Evolutionary conservation across 2,797 vertebrate species (phyloP).

Genomic region (Corythornis leucogaster): DNA sequence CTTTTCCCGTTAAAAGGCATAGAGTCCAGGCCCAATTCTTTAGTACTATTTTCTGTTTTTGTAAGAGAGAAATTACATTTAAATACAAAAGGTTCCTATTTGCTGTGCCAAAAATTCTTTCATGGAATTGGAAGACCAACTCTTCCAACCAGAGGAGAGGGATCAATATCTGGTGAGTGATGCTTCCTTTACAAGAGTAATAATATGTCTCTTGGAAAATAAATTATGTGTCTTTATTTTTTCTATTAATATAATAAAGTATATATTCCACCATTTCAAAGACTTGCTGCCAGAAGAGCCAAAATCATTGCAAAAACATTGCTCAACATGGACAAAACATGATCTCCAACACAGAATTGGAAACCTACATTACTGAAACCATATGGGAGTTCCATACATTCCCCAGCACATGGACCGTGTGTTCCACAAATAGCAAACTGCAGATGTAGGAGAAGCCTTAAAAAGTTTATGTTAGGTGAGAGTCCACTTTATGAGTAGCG

Average conservation of each 20-base stretch:
- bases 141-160: conserved; percentile 20
- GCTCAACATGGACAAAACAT: conserved; percentile 5
- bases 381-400: conserved; percentile 42
- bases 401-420: background rate
- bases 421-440: background rate
- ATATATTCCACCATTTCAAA: conserved; percentile 4
- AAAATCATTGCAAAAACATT: conserved; percentile 29
- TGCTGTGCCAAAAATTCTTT: background rate
- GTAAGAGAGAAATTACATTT: background rate
- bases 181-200: conserved; percentile 5
- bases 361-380: conserved; percentile 46
- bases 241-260: background rate
- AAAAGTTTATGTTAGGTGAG: conserved; percentile 61
- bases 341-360: conserved; percentile 13
- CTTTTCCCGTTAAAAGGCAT: background rate
- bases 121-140: background rate
- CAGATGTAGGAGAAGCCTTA: conserved; percentile 58
- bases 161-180: conserved; percentile 37
- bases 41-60: background rate
- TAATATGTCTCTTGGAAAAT: background rate
- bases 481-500: conserved; percentile 58
- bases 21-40: background rate
- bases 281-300: background rate
- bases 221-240: background rate
- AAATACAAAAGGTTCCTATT: background rate